Percentiles rank a stretch among this genome's conserved stretches.
phyloP scores from a whole-genome alignment of 2,113 vertebrate species.

The Tympanuchus pallidicinctus region DNA sequence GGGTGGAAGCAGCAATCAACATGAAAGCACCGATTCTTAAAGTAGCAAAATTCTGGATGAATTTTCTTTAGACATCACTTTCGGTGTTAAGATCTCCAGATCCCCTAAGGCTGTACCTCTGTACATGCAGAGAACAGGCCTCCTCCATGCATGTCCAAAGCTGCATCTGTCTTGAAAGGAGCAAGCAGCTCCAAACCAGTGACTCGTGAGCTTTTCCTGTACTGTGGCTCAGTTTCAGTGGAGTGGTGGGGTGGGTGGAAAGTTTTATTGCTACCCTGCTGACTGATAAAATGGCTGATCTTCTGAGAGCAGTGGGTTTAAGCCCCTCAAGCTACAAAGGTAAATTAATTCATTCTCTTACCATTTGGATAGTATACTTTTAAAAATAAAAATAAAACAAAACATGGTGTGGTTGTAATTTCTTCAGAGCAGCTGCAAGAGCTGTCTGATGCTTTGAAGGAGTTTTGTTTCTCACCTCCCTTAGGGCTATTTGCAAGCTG shows the following conservation, averaged over 20 bases:
- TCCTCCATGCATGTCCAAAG: conserved; percentile 27
- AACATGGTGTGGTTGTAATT: neutral
- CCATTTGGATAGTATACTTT: neutral
- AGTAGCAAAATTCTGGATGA: neutral
- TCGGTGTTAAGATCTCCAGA: neutral
- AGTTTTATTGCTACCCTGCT: neutral
- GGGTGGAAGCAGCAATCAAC: neutral
- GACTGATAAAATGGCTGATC: neutral
- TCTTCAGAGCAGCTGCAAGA: neutral
- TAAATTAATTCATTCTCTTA: neutral
- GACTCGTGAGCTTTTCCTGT: neutral
- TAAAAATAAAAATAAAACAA: neutral
- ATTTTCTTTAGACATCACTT: neutral
- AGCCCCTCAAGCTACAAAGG: neutral
- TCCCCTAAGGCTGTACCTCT: neutral
- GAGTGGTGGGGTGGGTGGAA: neutral
- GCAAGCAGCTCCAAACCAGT: neutral
- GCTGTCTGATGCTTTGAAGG: neutral
- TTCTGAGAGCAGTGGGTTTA: neutral
- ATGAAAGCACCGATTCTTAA: neutral
- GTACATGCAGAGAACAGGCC: neutral
- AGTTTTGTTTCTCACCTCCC: neutral
- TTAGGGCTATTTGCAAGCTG: neutral
- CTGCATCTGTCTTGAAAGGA: neutral
- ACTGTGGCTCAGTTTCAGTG: neutral